These are phyloP conservation scores for Oryzias woworae DNA, from an alignment of 2,113 vertebrate genomes.

Conservation along the genomic window DNA sequence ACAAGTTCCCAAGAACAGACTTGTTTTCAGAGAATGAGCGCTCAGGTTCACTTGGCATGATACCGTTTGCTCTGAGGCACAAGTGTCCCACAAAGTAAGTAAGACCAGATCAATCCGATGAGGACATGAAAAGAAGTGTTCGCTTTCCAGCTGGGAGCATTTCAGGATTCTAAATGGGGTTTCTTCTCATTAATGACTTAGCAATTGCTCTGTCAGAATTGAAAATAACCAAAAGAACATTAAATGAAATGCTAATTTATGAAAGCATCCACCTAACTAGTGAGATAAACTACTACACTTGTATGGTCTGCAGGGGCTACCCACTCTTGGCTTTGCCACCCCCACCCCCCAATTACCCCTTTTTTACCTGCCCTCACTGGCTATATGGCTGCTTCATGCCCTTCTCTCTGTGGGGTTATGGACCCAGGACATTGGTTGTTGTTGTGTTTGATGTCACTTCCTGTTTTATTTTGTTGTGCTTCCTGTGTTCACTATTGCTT, in stretches of 20 bases:
- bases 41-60: not conserved
- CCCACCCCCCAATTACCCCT: no score
- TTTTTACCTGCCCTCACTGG: no score
- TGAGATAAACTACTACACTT: not conserved
- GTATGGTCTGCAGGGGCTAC: not conserved
- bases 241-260: not conserved
- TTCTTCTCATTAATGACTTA: not conserved
- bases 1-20: not conserved
- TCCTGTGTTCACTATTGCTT: no score
- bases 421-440: no score
- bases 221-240: not conserved
- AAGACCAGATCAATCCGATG: constrained; percentile 1
- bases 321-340: not conserved
- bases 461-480: no score
- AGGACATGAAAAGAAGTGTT: not conserved
- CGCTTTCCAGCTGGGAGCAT: not conserved
- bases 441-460: no score
- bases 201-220: not conserved
- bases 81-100: not conserved
- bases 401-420: no score
- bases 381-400: no score
- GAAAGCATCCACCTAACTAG: not conserved
- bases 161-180: not conserved
- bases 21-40: not conserved
- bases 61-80: not conserved